Evolutionary conservation across 1,140 invertebrate genomes (phyloP), one percentile per base, ranked within the genome.

Genomic region (Sipha flava): DNA sequence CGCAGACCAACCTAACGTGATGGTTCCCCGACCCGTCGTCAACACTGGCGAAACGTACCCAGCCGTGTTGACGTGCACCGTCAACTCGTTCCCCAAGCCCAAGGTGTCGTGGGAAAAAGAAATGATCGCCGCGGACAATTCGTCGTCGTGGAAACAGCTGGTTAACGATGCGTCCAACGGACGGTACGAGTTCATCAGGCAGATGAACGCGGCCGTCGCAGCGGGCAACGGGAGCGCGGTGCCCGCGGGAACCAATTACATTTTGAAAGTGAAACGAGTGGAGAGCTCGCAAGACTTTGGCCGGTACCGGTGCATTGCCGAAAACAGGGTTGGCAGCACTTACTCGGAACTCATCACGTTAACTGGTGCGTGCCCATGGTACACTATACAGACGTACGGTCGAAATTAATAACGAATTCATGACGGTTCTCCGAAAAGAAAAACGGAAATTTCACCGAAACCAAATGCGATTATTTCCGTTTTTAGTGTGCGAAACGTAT

Each of bases 191-290:
- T 14, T n/a, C 0, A 3, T 0, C 26, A 72, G 45, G 26, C 68
- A 2, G 12, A 1, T n/a, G 1, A 2, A 0, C 10, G 0, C 10
- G 0, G 7, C 10, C 10, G 5, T 0, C 18, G 0, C 9, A 0
- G 9, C 21, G 14, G 37, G 1, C 2, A 72, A 75, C 70, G 1
- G 4, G 10, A 54, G 26, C 6, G 16, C 34, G 40, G 47, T 4
- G 1, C 37, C 40, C 2, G 2, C 7, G 1, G 43, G 23, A 29
- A 14, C 40, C 16, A 70, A 3, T n/a, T 77, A 26, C 23, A 0
- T 40, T 21, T 18, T 77, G 16, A 59, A 26, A 16, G 21, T 77
- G 10, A 77, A 77, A 16, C 16, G 40, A 7, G 52, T 77, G 14
- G 14, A 40, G 21, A 21, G 47, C 3, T 21, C 34, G 0, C 31